Percentiles rank a stretch among this genome's conserved stretches.
Conservation (phyloP, 1,140 invertebrate species). For the Diploscapter pachys region DNA sequence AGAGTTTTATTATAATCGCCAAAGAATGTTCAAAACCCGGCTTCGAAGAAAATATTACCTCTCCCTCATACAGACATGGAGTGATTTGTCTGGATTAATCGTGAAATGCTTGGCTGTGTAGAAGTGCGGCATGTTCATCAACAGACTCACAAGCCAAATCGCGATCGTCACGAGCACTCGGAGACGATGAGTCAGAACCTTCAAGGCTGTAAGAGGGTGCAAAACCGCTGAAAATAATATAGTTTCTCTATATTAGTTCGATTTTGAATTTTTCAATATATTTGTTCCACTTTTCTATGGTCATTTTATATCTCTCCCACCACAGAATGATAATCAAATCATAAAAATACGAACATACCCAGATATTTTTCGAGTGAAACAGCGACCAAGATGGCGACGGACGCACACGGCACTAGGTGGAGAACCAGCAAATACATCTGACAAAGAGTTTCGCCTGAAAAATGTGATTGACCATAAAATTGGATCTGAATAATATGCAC, state of each 20-base stretch:
- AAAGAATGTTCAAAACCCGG: too few species aligned
- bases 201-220: constrained; percentile 52
- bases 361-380: constrained; percentile 57
- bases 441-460: constrained; percentile 42
- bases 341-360: background rate
- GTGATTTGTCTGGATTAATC: too few species aligned
- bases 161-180: constrained; percentile 42
- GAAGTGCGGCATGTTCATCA: constrained; percentile 47
- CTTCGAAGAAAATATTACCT: too few species aligned
- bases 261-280: too few species aligned
- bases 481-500: too few species aligned
- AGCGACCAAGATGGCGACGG: constrained; percentile 57
- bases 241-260: constrained; percentile 23
- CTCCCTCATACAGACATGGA: too few species aligned
- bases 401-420: constrained; percentile 52
- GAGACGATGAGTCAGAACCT: constrained; percentile 47
- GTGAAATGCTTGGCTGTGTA: constrained; percentile 42
- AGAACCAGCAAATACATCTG: constrained; percentile 53
- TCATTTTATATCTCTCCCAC: too few species aligned
- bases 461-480: constrained; percentile 5
- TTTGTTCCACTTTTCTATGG: too few species aligned
- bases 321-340: too few species aligned
- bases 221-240: constrained; percentile 40
- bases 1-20: too few species aligned
- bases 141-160: constrained; percentile 44